Evolutionary conservation across 2,113 vertebrate species (phyloP).

Genomic region (Channa maculata): DNA sequence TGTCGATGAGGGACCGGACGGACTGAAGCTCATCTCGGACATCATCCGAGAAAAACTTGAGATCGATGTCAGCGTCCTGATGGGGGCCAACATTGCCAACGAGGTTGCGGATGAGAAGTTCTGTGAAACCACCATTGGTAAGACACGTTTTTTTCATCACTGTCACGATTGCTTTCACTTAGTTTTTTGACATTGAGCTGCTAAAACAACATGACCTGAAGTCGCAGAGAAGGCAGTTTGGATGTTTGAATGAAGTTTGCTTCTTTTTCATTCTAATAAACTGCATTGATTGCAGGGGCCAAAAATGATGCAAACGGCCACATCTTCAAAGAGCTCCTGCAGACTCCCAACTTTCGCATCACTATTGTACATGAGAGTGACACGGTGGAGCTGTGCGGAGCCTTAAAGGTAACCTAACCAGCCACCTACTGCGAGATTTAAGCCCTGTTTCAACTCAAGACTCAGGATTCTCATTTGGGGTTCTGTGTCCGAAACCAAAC

Average conservation of each 20-base stretch:
- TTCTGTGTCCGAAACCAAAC: no score
- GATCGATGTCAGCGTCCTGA: conserved; percentile 89
- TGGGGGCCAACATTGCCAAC: conserved; percentile 90
- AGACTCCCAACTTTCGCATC: conserved; percentile 89
- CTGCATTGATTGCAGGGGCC: conserved; percentile 76
- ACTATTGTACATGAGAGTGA: conserved; percentile 85
- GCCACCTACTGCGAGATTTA: background rate
- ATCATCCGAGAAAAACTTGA: conserved; percentile 88
- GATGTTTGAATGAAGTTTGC: background rate
- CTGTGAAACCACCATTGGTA: conserved; percentile 91
- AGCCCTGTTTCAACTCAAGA: no score
- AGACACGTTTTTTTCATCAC: background rate
- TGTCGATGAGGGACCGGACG: conserved; percentile 84
- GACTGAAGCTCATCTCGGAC: conserved; percentile 88
- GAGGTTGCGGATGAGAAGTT: conserved; percentile 91
- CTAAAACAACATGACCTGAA: background rate
- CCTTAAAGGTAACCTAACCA: conserved; percentile 83
- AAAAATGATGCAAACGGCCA: conserved; percentile 81
- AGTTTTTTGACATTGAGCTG: background rate
- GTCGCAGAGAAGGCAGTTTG: background rate
- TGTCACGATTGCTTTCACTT: background rate
- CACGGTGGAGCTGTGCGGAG: conserved; percentile 90
- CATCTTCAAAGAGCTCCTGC: conserved; percentile 88
- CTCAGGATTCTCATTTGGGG: background rate
- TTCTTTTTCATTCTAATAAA: background rate